Percentiles rank a stretch among this genome's conserved stretches.
Conservation (phyloP, 1,140 invertebrate genomes). For the Neodiprion lecontei region DNA sequence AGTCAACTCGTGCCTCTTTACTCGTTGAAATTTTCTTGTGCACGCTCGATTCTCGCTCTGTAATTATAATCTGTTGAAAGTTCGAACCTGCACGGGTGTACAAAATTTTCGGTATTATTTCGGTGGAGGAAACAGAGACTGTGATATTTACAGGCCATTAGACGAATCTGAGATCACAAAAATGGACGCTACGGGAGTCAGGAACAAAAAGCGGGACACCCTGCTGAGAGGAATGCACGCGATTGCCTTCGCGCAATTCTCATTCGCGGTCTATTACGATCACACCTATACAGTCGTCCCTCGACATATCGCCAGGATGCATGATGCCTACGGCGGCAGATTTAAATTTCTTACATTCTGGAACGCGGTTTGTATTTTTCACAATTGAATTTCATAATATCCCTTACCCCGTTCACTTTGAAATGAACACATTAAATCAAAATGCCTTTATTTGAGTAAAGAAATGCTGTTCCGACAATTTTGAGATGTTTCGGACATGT, state of each 20-base stretch:
- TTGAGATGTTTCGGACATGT: no score
- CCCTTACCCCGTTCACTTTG: no score
- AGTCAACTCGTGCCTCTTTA: no score
- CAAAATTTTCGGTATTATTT: conserved; percentile 23
- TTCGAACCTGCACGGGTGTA: conserved; percentile 31
- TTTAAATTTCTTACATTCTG: conserved; percentile 88
- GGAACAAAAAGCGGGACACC: conserved; percentile 46
- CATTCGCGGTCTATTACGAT: conserved; percentile 78
- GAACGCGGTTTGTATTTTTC: conserved; percentile 75
- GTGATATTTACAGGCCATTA: conserved; percentile 1
- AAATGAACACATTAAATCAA: no score
- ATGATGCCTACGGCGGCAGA: conserved; percentile 72
- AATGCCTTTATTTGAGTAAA: no score
- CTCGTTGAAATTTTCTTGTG: neutral
- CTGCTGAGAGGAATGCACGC: conserved; percentile 69
- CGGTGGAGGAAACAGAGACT: conserved; percentile 16
- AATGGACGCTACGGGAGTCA: neutral
- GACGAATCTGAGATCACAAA: neutral
- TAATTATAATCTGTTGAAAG: neutral
- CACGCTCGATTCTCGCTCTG: neutral
- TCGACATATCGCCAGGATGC: conserved; percentile 50
- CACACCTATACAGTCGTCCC: conserved; percentile 73
- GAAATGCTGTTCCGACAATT: no score
- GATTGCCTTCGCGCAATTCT: conserved; percentile 71
- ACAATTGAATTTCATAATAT: no score